Evolutionary conservation across 2,888 invertebrate species (phyloP).

Genomic region (Tachina fera): DNA sequence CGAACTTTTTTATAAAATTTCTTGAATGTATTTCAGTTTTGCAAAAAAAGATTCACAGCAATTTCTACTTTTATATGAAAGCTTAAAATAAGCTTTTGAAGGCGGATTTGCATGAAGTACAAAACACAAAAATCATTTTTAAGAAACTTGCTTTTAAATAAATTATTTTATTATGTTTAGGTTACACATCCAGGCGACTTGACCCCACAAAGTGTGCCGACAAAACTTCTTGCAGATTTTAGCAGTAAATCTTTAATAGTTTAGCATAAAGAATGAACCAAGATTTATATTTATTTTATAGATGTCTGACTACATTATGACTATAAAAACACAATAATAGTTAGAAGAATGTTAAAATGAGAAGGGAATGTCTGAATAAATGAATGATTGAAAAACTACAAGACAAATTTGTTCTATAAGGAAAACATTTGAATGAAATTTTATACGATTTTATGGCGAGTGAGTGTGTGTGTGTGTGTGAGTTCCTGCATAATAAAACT

Average conservation of each 20-base stretch:
- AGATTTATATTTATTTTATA: slow-evolving; percentile 43
- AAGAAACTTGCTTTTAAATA: slow-evolving; percentile 6
- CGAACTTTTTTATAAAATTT: too few relatives aligned
- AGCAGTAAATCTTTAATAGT: background rate
- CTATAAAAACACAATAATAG: slow-evolving; percentile 21
- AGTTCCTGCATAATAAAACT: slow-evolving; percentile 50
- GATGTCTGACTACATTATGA: slow-evolving; percentile 53
- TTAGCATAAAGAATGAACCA: slow-evolving; percentile 3
- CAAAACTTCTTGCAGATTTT: background rate
- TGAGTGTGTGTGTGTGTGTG: background rate
- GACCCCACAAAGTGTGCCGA: slow-evolving; percentile 3
- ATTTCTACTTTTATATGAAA: too few relatives aligned
- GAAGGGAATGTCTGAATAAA: slow-evolving; percentile 28
- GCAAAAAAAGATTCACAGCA: too few relatives aligned
- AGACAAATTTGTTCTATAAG: slow-evolving; percentile 65
- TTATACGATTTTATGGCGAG: slow-evolving; percentile 6
- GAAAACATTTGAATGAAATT: slow-evolving; percentile 52
- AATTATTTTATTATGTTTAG: background rate
- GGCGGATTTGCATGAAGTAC: background rate
- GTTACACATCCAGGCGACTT: slow-evolving; percentile 5
- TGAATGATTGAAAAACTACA: slow-evolving; percentile 36
- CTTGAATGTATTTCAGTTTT: too few relatives aligned
- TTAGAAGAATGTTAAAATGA: slow-evolving; percentile 25
- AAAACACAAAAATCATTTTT: background rate
- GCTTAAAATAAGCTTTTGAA: too few relatives aligned